Percentiles rank a stretch among this genome's conserved stretches.
phyloP scores from a whole-genome alignment of 2,113 vertebrate genomes.

The Arvicanthis niloticus region DNA sequence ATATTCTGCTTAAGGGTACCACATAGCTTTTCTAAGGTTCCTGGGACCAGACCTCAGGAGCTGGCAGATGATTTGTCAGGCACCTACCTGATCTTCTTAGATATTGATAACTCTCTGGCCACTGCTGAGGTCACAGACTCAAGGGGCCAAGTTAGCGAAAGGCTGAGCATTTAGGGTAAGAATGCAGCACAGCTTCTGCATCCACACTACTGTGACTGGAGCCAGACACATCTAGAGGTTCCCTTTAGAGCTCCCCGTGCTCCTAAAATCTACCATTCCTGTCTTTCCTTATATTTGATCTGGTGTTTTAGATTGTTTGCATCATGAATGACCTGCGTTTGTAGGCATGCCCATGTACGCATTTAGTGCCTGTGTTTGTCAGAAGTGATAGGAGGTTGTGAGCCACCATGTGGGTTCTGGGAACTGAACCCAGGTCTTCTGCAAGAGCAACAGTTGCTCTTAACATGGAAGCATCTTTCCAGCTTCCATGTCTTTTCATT shows the following conservation, averaged over 20 bases:
- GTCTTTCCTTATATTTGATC: neutral
- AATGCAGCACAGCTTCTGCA: neutral
- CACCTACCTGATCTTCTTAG: neutral
- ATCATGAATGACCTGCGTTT: neutral
- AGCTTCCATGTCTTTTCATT: neutral
- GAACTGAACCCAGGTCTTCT: neutral
- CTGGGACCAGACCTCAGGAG: neutral
- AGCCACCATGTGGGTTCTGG: neutral
- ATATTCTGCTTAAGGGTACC: neutral
- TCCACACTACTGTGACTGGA: neutral
- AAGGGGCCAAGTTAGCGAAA: neutral
- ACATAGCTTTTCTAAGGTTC: neutral
- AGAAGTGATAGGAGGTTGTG: neutral
- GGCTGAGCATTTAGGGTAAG: neutral
- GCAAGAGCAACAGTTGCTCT: neutral
- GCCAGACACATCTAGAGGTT: neutral
- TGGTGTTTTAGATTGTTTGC: neutral
- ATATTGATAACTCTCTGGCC: neutral
- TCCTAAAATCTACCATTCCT: neutral
- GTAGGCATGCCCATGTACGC: neutral
- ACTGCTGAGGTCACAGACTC: neutral
- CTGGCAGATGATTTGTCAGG: neutral
- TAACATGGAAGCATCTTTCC: too few relatives aligned
- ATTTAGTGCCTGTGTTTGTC: neutral
- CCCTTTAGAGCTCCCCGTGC: neutral